Percentiles rank a stretch among this genome's conserved stretches.
phyloP scores from a whole-genome alignment of 2,113 vertebrate species.

The Cebus imitator region DNA sequence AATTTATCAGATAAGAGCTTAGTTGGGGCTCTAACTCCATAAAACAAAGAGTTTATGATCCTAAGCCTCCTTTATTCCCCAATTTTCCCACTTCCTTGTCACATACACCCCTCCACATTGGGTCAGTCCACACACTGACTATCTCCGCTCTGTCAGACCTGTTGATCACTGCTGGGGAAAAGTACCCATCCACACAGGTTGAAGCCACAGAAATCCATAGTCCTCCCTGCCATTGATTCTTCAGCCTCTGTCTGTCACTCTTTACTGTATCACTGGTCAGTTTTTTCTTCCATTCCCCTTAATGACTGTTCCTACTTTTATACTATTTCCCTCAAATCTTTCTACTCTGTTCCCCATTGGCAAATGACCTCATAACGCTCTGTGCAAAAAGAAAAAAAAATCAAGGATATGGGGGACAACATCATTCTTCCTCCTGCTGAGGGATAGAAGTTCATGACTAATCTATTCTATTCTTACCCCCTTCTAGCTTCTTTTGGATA shows the following conservation, averaged over 20 bases:
- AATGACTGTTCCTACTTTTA: neutral
- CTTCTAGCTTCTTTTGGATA: neutral
- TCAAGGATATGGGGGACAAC: neutral
- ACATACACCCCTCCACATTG: rapidly evolving
- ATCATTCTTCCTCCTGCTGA: no score
- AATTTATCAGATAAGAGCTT: neutral
- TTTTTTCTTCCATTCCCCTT: neutral
- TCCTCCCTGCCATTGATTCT: neutral
- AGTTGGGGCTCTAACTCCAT: neutral
- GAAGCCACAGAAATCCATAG: no score
- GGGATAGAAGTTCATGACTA: neutral
- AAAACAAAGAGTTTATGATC: neutral
- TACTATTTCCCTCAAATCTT: neutral
- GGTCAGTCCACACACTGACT: neutral
- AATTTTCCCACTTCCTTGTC: neutral
- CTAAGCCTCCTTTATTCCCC: neutral
- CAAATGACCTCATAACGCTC: neutral
- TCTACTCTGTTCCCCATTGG: neutral
- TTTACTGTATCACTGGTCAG: neutral
- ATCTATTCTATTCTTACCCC: neutral
- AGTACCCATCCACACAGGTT: neutral
- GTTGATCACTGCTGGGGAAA: neutral
- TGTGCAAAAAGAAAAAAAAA: neutral
- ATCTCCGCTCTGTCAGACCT: neutral
- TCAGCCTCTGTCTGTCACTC: neutral